Conservation (phyloP, 2,888 invertebrate genomes). For the Proisotoma minuta region DNA sequence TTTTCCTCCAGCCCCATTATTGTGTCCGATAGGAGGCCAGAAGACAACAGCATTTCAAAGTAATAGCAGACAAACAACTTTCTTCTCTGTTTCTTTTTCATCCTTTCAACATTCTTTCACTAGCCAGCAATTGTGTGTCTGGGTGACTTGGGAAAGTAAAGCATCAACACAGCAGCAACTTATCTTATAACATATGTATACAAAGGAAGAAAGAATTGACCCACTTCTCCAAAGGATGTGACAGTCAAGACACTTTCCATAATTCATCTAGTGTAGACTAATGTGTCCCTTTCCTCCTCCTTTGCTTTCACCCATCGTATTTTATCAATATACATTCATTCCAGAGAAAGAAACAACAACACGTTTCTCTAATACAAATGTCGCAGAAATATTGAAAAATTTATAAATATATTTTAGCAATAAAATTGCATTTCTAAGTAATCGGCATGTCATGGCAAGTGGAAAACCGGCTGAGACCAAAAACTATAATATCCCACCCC, state of each 20-base stretch:
- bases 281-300: not conserved
- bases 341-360: not conserved
- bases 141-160: not conserved
- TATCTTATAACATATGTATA: not conserved
- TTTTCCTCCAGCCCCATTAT: constrained; percentile 1
- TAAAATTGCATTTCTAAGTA: constrained; percentile 9
- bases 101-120: not conserved
- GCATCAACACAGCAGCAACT: not conserved
- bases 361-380: not conserved
- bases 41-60: not conserved
- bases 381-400: constrained; percentile 12
- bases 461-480: no score
- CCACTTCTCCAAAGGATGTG: constrained; percentile 9
- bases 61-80: constrained; percentile 6
- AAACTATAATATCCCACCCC: no score
- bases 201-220: not conserved
- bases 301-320: not conserved
- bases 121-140: not conserved
- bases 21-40: constrained; percentile 1
- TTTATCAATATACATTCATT: not conserved
- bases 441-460: no score
- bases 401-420: constrained; percentile 15
- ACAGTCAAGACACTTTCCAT: constrained; percentile 15
- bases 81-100: constrained; percentile 4
- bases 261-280: constrained; percentile 12